A percentile compares a stretch with the other conserved stretches of the same genome.
Evolutionary conservation across 2,888 invertebrate genomes (phyloP).

Genomic region (Bhutanitis thaidina): DNA sequence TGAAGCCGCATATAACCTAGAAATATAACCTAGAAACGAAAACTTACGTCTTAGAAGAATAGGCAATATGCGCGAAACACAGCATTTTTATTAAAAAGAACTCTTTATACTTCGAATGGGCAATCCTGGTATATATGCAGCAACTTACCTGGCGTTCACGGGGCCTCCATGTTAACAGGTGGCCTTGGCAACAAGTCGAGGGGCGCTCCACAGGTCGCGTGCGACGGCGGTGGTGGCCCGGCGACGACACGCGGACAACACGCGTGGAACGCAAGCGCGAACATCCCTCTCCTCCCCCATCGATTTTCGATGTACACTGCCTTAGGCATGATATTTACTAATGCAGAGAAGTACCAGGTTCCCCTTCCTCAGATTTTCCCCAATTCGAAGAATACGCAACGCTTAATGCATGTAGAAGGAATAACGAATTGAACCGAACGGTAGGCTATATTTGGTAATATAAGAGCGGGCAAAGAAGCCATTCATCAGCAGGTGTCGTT

Average conservation of each 20-base stretch:
- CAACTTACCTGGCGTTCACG: conserved; percentile 63
- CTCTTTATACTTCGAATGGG: conserved; percentile 14
- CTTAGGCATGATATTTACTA: conserved; percentile 66
- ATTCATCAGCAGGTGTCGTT: not conserved
- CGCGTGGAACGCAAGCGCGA: conserved; percentile 50
- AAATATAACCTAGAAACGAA: conserved; percentile 6
- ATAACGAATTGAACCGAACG: not conserved
- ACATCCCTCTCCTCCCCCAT: conserved; percentile 49
- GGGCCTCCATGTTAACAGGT: conserved; percentile 72
- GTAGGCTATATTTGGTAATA: not conserved
- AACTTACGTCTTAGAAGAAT: not conserved
- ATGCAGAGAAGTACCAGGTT: conserved; percentile 58
- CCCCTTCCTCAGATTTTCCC: conserved; percentile 57
- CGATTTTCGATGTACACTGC: conserved; percentile 66
- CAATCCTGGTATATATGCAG: conserved; percentile 49
- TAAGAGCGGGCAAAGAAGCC: conserved; percentile 2
- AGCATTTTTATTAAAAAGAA: not conserved
- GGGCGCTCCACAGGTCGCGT: conserved; percentile 56
- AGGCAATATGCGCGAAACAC: not conserved
- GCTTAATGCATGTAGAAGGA: conserved; percentile 4
- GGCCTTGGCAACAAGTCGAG: conserved; percentile 70
- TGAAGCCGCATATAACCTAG: not conserved
- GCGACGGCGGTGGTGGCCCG: conserved; percentile 33
- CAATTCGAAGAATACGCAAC: conserved; percentile 36
- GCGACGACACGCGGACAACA: conserved; percentile 30